Conservation (phyloP, 2,113 vertebrate species). For the Pterophyllum scalare region DNA sequence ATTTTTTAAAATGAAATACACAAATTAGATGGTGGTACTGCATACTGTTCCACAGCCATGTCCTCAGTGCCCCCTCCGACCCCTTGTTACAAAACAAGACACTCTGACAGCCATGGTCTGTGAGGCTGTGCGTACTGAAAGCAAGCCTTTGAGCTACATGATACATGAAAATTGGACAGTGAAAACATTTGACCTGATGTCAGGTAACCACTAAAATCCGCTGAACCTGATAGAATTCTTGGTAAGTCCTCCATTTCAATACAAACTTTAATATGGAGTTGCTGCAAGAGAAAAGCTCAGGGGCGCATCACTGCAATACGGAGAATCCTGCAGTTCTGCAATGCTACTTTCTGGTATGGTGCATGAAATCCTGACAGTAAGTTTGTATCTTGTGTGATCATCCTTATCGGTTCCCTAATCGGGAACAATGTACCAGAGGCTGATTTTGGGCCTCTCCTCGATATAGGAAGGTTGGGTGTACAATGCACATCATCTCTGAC, state of each 20-base stretch:
- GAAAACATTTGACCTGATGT: not conserved
- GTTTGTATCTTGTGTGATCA: not conserved
- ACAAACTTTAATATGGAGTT: not conserved
- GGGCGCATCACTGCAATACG: not conserved
- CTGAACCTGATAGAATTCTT: not conserved
- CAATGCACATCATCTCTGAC: not conserved
- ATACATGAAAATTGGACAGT: not conserved
- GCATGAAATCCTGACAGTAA: not conserved
- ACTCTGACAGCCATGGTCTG: not conserved
- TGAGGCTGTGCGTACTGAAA: not conserved
- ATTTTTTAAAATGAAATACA: slow-evolving; percentile 25
- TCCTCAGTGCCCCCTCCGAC: not conserved
- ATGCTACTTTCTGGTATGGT: not conserved
- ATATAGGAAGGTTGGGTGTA: not conserved
- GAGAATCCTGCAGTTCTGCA: not conserved
- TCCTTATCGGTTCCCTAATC: not conserved
- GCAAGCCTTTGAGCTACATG: not conserved
- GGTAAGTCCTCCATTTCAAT: not conserved
- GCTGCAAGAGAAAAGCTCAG: not conserved
- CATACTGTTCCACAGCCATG: slow-evolving; percentile 8
- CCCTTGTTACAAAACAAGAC: not conserved
- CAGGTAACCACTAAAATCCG: not conserved
- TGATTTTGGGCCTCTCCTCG: not conserved
- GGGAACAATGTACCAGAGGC: not conserved
- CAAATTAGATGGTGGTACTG: slow-evolving; percentile 12